phyloP scores from a whole-genome alignment of 2,113 vertebrate species.

The Tinamus guttatus region DNA sequence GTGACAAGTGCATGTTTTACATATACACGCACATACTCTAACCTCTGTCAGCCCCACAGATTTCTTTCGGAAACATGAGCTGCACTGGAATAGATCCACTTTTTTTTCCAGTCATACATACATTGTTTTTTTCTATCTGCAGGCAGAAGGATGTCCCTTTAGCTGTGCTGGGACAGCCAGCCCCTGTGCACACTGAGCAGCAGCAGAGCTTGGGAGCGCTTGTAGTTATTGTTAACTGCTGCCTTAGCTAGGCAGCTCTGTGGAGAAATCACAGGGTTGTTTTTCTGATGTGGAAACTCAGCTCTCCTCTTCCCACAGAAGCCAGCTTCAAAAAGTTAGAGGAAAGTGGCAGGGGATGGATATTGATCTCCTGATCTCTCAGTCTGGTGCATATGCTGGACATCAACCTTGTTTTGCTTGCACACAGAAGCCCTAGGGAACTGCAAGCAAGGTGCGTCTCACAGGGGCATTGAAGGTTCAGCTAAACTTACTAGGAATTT shows the following conservation, averaged over 20 bases:
- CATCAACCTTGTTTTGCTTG: not conserved
- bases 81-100: not conserved
- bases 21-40: not conserved
- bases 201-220: not conserved
- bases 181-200: not conserved
- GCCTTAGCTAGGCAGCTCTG: not conserved
- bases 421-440: fast-evolving
- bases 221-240: not conserved
- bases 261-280: fast-evolving
- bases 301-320: not conserved
- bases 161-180: not conserved
- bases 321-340: not conserved
- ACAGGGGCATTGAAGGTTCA: not conserved
- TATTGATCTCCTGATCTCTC: not conserved
- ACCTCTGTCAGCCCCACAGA: not conserved
- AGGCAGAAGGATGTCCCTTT: not conserved
- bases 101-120: not conserved
- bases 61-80: not conserved
- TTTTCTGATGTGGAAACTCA: not conserved
- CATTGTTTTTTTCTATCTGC: not conserved
- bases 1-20: not conserved
- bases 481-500: not conserved
- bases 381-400: not conserved
- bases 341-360: not conserved
- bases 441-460: not conserved